These are phyloP conservation scores for Valencia hispanica DNA, from an alignment of 2,797 vertebrate genomes.

Conservation along the genomic window DNA sequence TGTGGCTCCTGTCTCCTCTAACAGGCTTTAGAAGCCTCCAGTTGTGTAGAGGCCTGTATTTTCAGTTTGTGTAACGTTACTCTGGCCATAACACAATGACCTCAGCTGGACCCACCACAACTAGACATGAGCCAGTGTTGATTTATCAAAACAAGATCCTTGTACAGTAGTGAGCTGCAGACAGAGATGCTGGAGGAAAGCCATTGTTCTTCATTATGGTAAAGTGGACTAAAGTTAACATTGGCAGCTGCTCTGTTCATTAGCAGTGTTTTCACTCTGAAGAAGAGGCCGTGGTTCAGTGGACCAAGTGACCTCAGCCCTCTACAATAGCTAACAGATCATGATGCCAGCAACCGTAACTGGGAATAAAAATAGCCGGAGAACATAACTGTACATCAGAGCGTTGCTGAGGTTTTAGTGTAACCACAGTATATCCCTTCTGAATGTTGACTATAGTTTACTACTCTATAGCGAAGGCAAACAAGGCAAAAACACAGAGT, in stretches of 20 bases:
- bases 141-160: conserved; percentile 72
- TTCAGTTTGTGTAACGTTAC: conserved; percentile 63
- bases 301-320: conserved; percentile 81
- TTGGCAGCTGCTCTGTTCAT: conserved; percentile 73
- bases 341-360: conserved; percentile 81
- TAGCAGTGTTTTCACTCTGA: conserved; percentile 73
- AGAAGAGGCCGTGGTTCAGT: conserved; percentile 68
- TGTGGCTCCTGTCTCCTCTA: conserved; percentile 42
- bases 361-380: conserved; percentile 81
- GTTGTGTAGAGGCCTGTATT: conserved; percentile 54
- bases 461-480: conserved; percentile 73
- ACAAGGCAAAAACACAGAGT: conserved; percentile 65
- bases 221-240: conserved; percentile 57
- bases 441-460: conserved; percentile 83
- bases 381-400: conserved; percentile 79
- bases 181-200: conserved; percentile 54
- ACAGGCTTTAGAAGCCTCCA: conserved; percentile 32
- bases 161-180: conserved; percentile 57
- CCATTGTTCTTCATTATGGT: conserved; percentile 48
- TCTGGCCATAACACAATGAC: conserved; percentile 67
- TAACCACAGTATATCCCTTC: conserved; percentile 78
- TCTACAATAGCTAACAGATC: conserved; percentile 65
- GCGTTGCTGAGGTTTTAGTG: conserved; percentile 76
- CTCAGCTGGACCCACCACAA: conserved; percentile 66
- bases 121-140: conserved; percentile 61